These are phyloP conservation scores for Nibea coibor DNA, from an alignment of 2,113 vertebrate species.

Conservation along the genomic window DNA sequence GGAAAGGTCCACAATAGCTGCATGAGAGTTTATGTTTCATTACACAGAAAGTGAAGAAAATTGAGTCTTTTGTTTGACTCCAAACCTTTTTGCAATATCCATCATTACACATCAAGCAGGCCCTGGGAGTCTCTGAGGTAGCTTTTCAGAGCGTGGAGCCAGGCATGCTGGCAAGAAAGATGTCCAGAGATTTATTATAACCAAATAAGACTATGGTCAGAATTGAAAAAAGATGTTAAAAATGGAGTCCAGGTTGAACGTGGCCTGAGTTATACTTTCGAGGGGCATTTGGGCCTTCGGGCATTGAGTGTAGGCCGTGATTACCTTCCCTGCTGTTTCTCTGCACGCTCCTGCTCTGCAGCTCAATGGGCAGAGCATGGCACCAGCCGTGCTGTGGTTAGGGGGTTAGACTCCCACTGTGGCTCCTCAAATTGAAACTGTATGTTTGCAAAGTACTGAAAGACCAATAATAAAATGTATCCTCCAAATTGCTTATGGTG, in stretches of 20 bases:
- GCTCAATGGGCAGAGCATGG: conserved; percentile 65
- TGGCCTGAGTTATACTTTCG: conserved; percentile 53
- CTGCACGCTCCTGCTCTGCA: conserved; percentile 64
- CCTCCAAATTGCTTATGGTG: conserved; percentile 58
- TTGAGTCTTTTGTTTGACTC: conserved; percentile 9
- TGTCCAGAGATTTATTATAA: conserved; percentile 51
- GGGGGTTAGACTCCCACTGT: conserved; percentile 62
- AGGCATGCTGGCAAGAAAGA: conserved; percentile 48
- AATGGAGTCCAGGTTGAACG: conserved; percentile 64
- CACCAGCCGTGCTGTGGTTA: conserved; percentile 57
- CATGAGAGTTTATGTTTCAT: neutral
- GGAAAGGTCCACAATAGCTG: conserved; percentile 15
- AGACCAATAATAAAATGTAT: conserved; percentile 62
- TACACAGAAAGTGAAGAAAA: neutral
- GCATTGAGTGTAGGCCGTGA: conserved; percentile 43
- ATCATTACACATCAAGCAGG: conserved; percentile 31
- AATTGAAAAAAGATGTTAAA: conserved; percentile 75
- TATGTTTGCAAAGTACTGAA: conserved; percentile 48
- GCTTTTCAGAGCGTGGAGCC: conserved; percentile 19
- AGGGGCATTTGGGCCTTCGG: conserved; percentile 59
- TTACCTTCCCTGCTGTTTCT: conserved; percentile 65
- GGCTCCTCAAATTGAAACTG: conserved; percentile 68
- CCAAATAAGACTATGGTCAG: conserved; percentile 42
- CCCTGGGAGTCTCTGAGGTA: conserved; percentile 22
- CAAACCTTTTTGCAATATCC: conserved; percentile 11